phyloP scores from a whole-genome alignment of 2,888 invertebrate species.

The Cotesia congregata region DNA sequence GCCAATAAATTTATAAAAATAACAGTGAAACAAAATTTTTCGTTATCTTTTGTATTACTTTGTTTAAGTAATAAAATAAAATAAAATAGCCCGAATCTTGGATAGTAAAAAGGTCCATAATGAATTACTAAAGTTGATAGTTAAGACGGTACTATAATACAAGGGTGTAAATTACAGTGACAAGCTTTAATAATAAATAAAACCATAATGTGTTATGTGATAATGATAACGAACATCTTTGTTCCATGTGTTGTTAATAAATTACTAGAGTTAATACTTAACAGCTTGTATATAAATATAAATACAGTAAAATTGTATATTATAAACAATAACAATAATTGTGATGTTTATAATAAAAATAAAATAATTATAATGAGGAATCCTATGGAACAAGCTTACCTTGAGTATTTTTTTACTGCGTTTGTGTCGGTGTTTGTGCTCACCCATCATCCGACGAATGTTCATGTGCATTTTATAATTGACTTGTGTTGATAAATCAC shows the following conservation, averaged over 20 bases:
- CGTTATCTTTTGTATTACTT: neutral
- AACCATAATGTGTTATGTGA: neutral
- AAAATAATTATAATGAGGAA: neutral
- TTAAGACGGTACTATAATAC: neutral
- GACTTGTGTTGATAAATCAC: constrained; percentile 86
- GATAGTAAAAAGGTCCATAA: neutral
- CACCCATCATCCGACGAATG: constrained; percentile 88
- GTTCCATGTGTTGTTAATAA: neutral
- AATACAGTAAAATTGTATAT: neutral
- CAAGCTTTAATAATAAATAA: neutral
- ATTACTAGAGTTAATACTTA: neutral
- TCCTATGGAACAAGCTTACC: constrained; percentile 70
- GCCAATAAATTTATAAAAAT: constrained; percentile 25
- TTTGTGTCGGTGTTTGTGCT: constrained; percentile 85
- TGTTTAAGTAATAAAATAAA: neutral
- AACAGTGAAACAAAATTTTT: neutral
- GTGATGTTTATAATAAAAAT: constrained; percentile 1
- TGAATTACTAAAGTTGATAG: neutral
- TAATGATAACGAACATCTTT: neutral
- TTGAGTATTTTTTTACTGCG: constrained; percentile 88
- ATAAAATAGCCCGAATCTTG: neutral
- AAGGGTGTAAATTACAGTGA: neutral
- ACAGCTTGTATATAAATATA: neutral
- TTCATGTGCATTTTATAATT: constrained; percentile 94
- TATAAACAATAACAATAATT: neutral